A percentile compares a stretch with the other conserved stretches of the same genome.
phyloP scores from a whole-genome alignment of 35 echinoderm and acorn worm species.

The Hemicentrotus pulcherrimus region DNA sequence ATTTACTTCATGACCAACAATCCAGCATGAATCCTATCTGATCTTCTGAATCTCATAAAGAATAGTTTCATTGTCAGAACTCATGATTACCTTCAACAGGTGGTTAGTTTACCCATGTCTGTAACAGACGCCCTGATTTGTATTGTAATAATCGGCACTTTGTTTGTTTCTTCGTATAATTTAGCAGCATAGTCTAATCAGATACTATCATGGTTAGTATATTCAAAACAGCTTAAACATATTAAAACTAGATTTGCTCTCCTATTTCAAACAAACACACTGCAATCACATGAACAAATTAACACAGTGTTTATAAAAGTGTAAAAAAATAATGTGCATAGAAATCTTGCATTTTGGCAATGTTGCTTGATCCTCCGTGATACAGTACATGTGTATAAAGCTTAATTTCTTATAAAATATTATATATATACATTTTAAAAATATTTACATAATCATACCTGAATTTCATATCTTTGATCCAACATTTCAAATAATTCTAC shows the following conservation, averaged over 20 bases:
- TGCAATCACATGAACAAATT: not conserved
- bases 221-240: not conserved
- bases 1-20: too few species aligned
- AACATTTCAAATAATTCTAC: not conserved
- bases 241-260: not conserved
- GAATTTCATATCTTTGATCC: not conserved
- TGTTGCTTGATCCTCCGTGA: not conserved
- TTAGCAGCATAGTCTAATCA: not conserved
- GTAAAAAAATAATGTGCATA: not conserved
- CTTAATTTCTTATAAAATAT: not conserved
- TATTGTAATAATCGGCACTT: not conserved
- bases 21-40: too few species aligned
- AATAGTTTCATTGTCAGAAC: not conserved
- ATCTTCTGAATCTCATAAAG: too few species aligned
- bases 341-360: not conserved
- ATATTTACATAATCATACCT: not conserved
- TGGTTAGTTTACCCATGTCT: constrained; percentile 1
- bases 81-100: not conserved
- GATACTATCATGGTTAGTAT: not conserved
- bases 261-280: not conserved
- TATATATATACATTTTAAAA: not conserved
- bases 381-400: not conserved
- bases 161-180: not conserved
- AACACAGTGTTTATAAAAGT: not conserved
- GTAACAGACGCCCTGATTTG: constrained; percentile 7